phyloP scores from a whole-genome alignment of 2,888 invertebrate species.

The Malacosoma neustria region DNA sequence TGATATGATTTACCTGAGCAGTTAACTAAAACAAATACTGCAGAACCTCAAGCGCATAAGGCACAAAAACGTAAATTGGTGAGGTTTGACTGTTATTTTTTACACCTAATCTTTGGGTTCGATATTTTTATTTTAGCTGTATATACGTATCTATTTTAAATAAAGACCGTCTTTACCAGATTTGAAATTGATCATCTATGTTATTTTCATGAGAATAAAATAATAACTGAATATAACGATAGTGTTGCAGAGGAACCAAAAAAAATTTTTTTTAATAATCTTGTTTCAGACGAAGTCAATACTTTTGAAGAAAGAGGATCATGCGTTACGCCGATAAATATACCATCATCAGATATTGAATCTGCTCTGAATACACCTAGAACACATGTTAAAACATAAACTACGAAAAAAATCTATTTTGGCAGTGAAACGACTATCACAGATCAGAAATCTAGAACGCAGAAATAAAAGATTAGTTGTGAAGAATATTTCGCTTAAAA shows the following conservation, averaged over 20 bases:
- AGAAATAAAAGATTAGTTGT: constrained; percentile 1
- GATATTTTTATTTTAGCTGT: background rate
- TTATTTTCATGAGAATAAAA: too few species aligned
- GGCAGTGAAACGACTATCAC: constrained; percentile 1
- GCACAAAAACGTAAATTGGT: too few species aligned
- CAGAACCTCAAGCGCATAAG: too few species aligned
- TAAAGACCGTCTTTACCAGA: background rate
- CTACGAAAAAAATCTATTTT: background rate
- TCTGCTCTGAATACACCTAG: background rate
- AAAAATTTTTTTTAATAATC: background rate
- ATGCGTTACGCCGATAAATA: background rate
- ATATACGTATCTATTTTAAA: background rate
- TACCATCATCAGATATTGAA: background rate
- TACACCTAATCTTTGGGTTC: too few species aligned
- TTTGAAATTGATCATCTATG: too few species aligned
- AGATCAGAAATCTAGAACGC: constrained; percentile 2
- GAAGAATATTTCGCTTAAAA: constrained; percentile 4
- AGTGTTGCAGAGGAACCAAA: background rate
- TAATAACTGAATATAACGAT: background rate
- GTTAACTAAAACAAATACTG: too few species aligned
- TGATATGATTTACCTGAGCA: background rate
- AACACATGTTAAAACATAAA: background rate
- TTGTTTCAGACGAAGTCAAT: background rate
- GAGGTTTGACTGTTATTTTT: too few species aligned
- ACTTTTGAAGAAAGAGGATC: background rate